These are phyloP conservation scores for Conopomorpha cramerella DNA, from an alignment of 1,140 invertebrate genomes.

Conservation along the genomic window DNA sequence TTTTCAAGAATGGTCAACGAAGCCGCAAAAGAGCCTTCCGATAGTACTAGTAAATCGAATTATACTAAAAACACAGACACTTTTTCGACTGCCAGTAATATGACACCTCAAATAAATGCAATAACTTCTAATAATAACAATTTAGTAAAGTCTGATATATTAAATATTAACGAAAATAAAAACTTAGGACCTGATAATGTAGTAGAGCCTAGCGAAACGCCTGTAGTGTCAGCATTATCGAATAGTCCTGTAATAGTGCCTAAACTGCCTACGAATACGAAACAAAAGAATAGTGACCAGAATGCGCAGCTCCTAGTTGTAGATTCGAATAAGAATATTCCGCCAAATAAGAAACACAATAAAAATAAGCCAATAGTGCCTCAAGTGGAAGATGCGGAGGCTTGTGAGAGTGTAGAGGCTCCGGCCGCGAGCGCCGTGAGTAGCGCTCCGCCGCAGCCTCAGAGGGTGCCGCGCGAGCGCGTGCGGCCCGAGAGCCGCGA, in stretches of 20 bases:
- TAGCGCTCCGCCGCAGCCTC: background rate
- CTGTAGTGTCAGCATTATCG: slow-evolving; percentile 45
- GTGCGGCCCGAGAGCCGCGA: background rate
- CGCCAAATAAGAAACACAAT: slow-evolving; percentile 25
- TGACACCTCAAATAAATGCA: slow-evolving; percentile 26
- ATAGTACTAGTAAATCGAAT: slow-evolving; percentile 27
- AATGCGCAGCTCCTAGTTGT: slow-evolving; percentile 20
- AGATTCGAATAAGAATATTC: slow-evolving; percentile 31
- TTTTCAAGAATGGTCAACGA: slow-evolving; percentile 41
- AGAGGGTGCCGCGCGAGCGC: slow-evolving; percentile 1
- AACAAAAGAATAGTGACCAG: slow-evolving; percentile 36
- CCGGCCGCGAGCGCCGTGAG: background rate
- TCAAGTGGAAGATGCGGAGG: slow-evolving; percentile 23
- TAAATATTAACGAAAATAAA: slow-evolving; percentile 42
- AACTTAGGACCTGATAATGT: slow-evolving; percentile 28
- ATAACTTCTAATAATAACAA: slow-evolving; percentile 41
- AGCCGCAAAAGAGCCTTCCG: slow-evolving; percentile 32
- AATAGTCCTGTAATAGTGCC: slow-evolving; percentile 53
- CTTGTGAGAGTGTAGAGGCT: background rate
- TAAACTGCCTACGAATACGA: slow-evolving; percentile 38
- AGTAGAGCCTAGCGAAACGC: slow-evolving; percentile 29
- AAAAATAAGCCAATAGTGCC: slow-evolving; percentile 35
- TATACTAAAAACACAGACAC: slow-evolving; percentile 27
- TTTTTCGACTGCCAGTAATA: no score
- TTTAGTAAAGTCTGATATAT: slow-evolving; percentile 44